phyloP scores from a whole-genome alignment of 1,140 invertebrate genomes.

The Monochamus saltuarius region DNA sequence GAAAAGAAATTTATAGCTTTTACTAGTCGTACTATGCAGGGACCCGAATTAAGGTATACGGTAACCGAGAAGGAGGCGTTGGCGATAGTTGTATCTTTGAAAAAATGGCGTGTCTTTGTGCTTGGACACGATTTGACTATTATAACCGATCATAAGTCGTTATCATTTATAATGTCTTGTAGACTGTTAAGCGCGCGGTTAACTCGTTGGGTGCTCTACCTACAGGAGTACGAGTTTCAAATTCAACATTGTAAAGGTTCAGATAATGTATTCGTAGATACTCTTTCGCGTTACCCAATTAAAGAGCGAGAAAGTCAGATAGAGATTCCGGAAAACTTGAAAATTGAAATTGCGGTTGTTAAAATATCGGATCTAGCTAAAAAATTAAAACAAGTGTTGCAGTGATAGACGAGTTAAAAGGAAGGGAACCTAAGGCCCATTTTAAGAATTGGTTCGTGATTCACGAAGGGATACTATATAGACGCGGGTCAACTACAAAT shows the following conservation, averaged over 20 bases:
- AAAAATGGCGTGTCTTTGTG: conserved; percentile 12
- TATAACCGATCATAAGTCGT: conserved; percentile 9
- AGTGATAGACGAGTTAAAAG: not conserved
- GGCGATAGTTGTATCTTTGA: not conserved
- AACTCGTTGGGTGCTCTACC: conserved; percentile 6
- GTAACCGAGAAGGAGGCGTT: conserved; percentile 8
- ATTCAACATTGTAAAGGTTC: conserved; percentile 13
- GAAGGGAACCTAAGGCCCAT: not conserved
- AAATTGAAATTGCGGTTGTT: not conserved
- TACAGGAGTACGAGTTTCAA: conserved; percentile 9
- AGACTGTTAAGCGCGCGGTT: conserved; percentile 1
- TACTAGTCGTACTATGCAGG: conserved; percentile 1
- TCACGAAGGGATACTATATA: not conserved
- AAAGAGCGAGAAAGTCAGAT: conserved; percentile 2
- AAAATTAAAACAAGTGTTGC: not conserved
- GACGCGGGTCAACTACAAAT: not conserved
- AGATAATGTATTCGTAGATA: conserved; percentile 11
- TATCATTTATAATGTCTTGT: conserved; percentile 7
- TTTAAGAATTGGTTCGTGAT: not conserved
- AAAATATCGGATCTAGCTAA: not conserved
- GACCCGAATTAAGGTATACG: conserved; percentile 2
- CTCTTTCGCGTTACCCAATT: conserved; percentile 2
- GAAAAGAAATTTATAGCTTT: conserved; percentile 2
- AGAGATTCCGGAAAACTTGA: not conserved
- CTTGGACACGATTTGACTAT: conserved; percentile 2